Evolutionary conservation across 2,113 vertebrate genomes (phyloP).

Genomic region (Alexandromys fortis): DNA sequence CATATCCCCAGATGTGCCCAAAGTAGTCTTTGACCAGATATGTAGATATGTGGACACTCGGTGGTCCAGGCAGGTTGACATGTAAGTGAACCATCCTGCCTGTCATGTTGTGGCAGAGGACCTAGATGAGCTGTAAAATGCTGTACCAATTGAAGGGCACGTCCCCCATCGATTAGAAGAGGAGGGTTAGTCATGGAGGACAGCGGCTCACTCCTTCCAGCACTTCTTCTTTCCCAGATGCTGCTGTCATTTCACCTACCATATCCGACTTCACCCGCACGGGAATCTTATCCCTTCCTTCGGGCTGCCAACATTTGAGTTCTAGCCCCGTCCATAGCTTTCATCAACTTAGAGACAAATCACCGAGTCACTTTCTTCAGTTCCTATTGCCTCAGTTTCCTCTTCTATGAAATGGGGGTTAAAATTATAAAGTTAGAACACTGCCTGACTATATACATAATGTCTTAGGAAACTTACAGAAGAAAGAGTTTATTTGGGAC

Average conservation of each 20-base stretch:
- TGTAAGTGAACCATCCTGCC: neutral
- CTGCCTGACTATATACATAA: neutral
- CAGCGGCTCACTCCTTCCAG: neutral
- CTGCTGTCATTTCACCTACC: neutral
- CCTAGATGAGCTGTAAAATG: neutral
- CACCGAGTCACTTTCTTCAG: conserved; percentile 18
- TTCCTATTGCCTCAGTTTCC: neutral
- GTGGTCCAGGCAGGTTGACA: neutral
- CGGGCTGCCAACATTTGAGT: neutral
- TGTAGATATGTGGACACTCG: neutral
- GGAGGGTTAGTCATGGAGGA: neutral
- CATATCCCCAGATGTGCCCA: neutral
- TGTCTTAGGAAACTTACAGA: neutral
- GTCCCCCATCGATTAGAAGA: neutral
- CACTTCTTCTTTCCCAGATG: neutral
- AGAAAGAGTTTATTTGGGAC: neutral
- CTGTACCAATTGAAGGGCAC: neutral
- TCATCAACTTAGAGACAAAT: neutral
- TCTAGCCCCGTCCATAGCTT: neutral
- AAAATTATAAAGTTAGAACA: neutral
- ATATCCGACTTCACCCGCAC: neutral
- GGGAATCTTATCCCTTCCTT: neutral
- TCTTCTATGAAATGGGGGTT: neutral
- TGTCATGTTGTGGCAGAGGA: conserved; percentile 7
- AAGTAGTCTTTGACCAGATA: conserved; percentile 17